Percentiles rank a stretch among this genome's conserved stretches.
phyloP scores from a whole-genome alignment of 2,888 invertebrate species.

The Drosophila gaucha region DNA sequence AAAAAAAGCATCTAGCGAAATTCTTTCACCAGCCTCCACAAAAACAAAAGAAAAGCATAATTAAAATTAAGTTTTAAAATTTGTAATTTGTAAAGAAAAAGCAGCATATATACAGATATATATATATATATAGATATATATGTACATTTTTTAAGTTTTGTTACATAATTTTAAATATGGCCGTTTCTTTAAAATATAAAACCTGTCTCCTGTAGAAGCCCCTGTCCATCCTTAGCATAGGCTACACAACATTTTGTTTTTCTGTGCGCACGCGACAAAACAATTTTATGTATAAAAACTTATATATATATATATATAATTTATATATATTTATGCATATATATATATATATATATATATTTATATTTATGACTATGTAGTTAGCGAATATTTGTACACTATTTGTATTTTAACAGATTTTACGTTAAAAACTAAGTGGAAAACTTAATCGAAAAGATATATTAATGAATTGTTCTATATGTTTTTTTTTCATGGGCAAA shows the following conservation, averaged over 20 bases:
- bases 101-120: conserved; percentile 1
- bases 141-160: conserved; percentile 48
- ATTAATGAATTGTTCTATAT: conserved; percentile 27
- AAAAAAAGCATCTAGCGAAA: conserved; percentile 38
- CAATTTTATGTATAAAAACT: conserved; percentile 6
- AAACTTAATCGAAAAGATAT: conserved; percentile 14
- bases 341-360: conserved; percentile 23
- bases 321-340: conserved; percentile 22
- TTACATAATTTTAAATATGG: conserved; percentile 57
- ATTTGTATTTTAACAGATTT: conserved; percentile 65
- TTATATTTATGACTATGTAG: conserved; percentile 45
- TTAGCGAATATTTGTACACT: conserved; percentile 75
- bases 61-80: conserved; percentile 44
- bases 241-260: conserved; percentile 27
- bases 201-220: neutral
- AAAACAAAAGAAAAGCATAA: conserved; percentile 3
- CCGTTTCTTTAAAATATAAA: conserved; percentile 27
- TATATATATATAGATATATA: conserved; percentile 3
- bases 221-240: conserved; percentile 28
- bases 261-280: conserved; percentile 35
- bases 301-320: conserved; percentile 11
- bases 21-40: conserved; percentile 25
- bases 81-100: conserved; percentile 28
- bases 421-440: conserved; percentile 21
- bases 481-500: conserved; percentile 13